Evolutionary conservation across 2,113 vertebrate genomes (phyloP), one percentile per base, ranked within the genome.

Genomic region (Macquaria ambigua): DNA sequence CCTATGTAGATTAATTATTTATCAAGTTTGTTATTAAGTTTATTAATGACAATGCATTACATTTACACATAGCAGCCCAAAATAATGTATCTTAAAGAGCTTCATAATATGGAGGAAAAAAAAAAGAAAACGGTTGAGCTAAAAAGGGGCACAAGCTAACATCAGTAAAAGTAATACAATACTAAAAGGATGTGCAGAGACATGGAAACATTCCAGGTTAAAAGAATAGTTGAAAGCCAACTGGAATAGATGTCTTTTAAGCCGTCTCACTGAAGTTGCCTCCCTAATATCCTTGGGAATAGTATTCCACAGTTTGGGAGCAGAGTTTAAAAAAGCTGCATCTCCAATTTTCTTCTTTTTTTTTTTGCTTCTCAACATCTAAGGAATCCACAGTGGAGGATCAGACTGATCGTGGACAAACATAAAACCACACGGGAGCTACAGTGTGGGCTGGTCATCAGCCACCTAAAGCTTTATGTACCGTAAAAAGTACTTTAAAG

Each of bases 401-500:
- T 79, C 87, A 37, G 11, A 79, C 20, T 31, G 81, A 76, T 67
- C 31, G 37, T 41, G 50, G 78, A 72, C 74, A 68, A 68, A 76
- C 39, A 66, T 39, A 64, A 82, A 85, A 79, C 62, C 69, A 31
- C 20, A 25, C 55, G 41, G 48, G 71, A 70, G 56, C 72, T 14
- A 53, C 28, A n/a, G 41, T 68, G 46, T n/a, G 7, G 67, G 63
- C 79, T 28, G 9, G 12, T 43, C 63, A 52, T 81, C 56, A 41
- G 46, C 76, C 58, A 52, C 75, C 70, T 74, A 79, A 50, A 73
- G 62, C 79, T 85, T 74, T 71, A 72, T 82, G 76, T 73, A 53
- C 53, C 81, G 66, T 68, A 39, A 83, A 66, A 82, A 83, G 72
- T 62, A 69, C 70, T 86, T 87, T 77, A 64, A 76, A 76, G 56